These are phyloP conservation scores for Lophius piscatorius DNA, from an alignment of 2,113 vertebrate species.

Conservation along the genomic window DNA sequence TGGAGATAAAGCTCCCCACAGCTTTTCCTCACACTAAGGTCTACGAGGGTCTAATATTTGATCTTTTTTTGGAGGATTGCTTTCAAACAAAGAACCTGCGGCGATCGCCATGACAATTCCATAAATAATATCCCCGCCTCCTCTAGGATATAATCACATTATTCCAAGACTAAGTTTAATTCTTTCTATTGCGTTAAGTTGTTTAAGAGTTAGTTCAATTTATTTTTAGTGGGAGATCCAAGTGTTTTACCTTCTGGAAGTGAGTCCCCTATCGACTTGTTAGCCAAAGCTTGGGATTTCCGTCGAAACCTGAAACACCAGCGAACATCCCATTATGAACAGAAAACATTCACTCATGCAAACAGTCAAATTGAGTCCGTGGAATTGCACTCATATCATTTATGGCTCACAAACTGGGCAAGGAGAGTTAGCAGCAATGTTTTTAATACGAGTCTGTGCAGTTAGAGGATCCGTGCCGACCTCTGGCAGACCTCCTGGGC, in stretches of 20 bases:
- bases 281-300: constrained; percentile 71
- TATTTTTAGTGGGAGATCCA: not conserved
- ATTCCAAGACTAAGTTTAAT: no score
- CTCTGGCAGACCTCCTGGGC: constrained; percentile 86
- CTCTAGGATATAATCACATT: no score
- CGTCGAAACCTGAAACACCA: constrained; percentile 76
- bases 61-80: no score
- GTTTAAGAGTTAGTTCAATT: no score
- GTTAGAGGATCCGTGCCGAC: constrained; percentile 38
- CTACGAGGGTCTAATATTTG: no score
- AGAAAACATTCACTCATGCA: constrained; percentile 41
- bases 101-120: no score
- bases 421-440: not conserved
- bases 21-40: no score
- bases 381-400: not conserved
- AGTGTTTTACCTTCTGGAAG: constrained; percentile 79
- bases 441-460: not conserved
- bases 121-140: no score
- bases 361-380: constrained; percentile 66
- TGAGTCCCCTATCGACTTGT: constrained; percentile 65
- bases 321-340: not conserved
- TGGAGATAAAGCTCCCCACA: no score
- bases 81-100: no score
- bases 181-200: no score
- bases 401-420: not conserved